Evolutionary conservation across 2,888 invertebrate species (phyloP).

Genomic region (Amiota mariae): DNA sequence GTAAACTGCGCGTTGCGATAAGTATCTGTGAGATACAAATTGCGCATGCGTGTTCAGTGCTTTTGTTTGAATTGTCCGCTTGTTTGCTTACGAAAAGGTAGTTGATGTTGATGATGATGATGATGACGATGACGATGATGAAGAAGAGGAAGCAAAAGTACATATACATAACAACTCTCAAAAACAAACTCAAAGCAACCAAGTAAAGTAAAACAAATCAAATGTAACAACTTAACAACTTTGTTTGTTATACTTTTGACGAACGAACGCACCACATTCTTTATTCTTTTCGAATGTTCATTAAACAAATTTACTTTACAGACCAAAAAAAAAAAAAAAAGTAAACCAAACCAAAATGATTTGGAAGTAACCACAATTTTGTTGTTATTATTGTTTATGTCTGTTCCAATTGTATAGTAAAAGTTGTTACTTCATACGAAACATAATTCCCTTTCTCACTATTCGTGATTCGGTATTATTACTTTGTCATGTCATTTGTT

Average conservation of each 20-base stretch:
- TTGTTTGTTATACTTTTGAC: too few relatives aligned
- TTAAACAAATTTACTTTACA: too few relatives aligned
- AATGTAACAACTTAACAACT: not conserved
- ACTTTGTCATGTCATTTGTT: not conserved
- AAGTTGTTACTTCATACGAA: too few relatives aligned
- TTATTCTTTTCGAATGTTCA: too few relatives aligned
- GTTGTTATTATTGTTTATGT: not conserved
- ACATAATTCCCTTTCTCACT: constrained; percentile 13
- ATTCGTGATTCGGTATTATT: constrained; percentile 9
- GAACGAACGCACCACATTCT: too few relatives aligned
- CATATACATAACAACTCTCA: not conserved
- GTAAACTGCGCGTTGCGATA: constrained; percentile 54
- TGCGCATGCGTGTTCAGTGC: constrained; percentile 68
- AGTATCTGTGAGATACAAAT: constrained; percentile 69
- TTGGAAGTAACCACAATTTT: not conserved
- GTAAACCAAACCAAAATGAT: too few relatives aligned
- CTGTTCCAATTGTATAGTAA: too few relatives aligned
- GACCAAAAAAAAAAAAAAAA: too few relatives aligned
- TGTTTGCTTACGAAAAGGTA: constrained; percentile 3
- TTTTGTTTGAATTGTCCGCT: constrained; percentile 23
- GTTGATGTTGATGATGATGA: not conserved
- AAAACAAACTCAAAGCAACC: constrained; percentile 12
- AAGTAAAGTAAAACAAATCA: not conserved
- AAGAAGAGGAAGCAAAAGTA: constrained; percentile 1
- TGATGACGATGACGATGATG: not conserved